Evolutionary conservation across 2,797 vertebrate species (phyloP), one percentile per base, ranked within the genome.

Genomic region (Xyrichtys novacula): DNA sequence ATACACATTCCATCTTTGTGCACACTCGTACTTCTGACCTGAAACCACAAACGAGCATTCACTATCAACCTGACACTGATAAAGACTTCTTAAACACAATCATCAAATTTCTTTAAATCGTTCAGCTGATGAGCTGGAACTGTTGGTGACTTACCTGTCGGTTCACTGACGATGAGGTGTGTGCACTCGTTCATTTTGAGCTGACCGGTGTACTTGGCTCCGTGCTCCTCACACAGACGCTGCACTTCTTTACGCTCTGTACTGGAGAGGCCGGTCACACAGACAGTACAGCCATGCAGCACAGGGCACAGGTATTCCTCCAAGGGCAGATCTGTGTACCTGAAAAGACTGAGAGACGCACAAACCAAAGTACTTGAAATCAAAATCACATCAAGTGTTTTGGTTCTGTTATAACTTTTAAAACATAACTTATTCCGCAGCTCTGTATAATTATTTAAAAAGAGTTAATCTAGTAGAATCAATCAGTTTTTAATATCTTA

Each of bases 21-120:
- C 98, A 86, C 97, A 98, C 88, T 99, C 97, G 2, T 98, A 99
- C 88, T 99, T 99, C 88, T 97, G 97, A 88, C 98, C 98, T 99
- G 89, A 23, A 78, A 71, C 9, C 4, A 76, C 52, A 59, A 7
- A 31, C 2, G 34, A 43, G 12, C 3, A 15, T 20, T 78, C 11
- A 64, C 26, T 48, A 38, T 26, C 22, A 55, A 9, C 42, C 5
- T 8, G 7, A 2, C 4, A 22, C 4, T 28, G 15, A 16, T 26
- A 12, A 48, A 0, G 2, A 40, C 1, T 12, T 12, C 31, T 1
- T 11, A n/a, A n/a, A n/a, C n/a, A n/a, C n/a, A n/a, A n/a, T n/a
- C n/a, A n/a, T n/a, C n/a, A n/a, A n/a, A n/a, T n/a, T n/a, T n/a
- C n/a, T n/a, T n/a, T n/a, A n/a, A n/a, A n/a, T 6, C 14, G 29